Evolutionary conservation across 2,888 invertebrate genomes (phyloP).

Genomic region (Metopia argyrocephala): DNA sequence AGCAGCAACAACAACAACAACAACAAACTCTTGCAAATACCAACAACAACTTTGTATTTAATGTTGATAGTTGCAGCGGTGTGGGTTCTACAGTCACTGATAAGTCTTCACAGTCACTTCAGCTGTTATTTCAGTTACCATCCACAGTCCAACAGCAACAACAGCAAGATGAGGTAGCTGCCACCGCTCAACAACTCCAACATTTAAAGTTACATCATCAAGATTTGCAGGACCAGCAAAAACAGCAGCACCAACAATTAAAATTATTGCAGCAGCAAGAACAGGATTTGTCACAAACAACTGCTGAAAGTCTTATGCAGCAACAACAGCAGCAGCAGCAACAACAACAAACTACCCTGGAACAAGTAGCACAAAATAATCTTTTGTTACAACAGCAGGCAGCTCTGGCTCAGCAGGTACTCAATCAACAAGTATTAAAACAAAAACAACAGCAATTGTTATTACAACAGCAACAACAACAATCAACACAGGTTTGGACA

Average conservation of each 20-base stretch:
- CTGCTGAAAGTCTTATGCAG: slow-evolving; percentile 70
- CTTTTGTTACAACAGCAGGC: slow-evolving; percentile 74
- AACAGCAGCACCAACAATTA: slow-evolving; percentile 70
- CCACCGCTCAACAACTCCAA: slow-evolving; percentile 68
- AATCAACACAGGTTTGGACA: slow-evolving; percentile 68
- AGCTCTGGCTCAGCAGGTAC: slow-evolving; percentile 70
- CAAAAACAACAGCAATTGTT: slow-evolving; percentile 79
- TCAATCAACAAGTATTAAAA: slow-evolving; percentile 72
- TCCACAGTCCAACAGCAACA: slow-evolving; percentile 70
- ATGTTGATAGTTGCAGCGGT: slow-evolving; percentile 75
- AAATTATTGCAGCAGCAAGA: slow-evolving; percentile 72
- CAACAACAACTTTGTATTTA: slow-evolving; percentile 75
- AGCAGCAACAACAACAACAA: slow-evolving; percentile 68
- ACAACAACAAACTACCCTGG: slow-evolving; percentile 71
- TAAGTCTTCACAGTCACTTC: slow-evolving; percentile 77
- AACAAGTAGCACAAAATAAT: slow-evolving; percentile 76
- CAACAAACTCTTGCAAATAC: slow-evolving; percentile 72
- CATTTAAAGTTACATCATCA: slow-evolving; percentile 69
- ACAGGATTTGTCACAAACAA: slow-evolving; percentile 68
- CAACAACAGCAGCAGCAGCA: slow-evolving; percentile 67
- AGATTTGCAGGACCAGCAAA: slow-evolving; percentile 68
- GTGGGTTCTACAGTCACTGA: slow-evolving; percentile 66
- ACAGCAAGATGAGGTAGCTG: slow-evolving; percentile 67
- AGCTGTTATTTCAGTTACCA: slow-evolving; percentile 78
- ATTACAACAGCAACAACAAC: slow-evolving; percentile 77